phyloP scores from a whole-genome alignment of 1,140 invertebrate species.

The Pachyrhynchus sulphureomaculatus region DNA sequence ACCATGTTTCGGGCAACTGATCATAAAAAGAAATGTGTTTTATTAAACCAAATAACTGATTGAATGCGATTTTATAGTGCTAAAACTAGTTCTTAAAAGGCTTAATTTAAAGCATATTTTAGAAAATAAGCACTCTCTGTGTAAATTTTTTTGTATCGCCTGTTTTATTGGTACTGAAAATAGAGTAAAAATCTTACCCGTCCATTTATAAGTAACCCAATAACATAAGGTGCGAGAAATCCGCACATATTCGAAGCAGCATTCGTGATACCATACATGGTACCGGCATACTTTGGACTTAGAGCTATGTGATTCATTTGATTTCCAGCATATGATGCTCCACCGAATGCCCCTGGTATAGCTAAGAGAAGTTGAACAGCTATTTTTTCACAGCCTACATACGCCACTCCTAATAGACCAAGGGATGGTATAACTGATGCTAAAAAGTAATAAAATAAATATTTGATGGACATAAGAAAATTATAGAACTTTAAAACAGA shows the following conservation, averaged over 20 bases:
- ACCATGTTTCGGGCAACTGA: too few species aligned
- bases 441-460: slow-evolving; percentile 42
- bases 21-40: too few species aligned
- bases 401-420: slow-evolving; percentile 73
- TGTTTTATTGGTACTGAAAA: too few species aligned
- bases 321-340: slow-evolving; percentile 75
- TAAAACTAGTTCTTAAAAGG: too few species aligned
- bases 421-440: slow-evolving; percentile 71
- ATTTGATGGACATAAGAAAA: too few species aligned
- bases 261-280: slow-evolving; percentile 87
- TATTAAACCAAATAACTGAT: too few species aligned
- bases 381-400: slow-evolving; percentile 71
- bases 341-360: slow-evolving; percentile 69
- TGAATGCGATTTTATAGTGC: too few species aligned
- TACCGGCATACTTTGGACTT: slow-evolving; percentile 82
- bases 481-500: too few species aligned
- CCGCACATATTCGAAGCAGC: slow-evolving; percentile 83
- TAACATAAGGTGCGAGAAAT: slow-evolving; percentile 80
- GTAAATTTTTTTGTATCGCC: too few species aligned
- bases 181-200: too few species aligned
- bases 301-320: slow-evolving; percentile 88
- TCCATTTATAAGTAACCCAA: slow-evolving; percentile 70
- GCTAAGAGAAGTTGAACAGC: slow-evolving; percentile 71
- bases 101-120: too few species aligned
- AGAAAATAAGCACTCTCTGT: too few species aligned